Base-by-base conservation (phyloP, 2,888 invertebrate genomes). In the Thecocarcelia acutangulata region DNA sequence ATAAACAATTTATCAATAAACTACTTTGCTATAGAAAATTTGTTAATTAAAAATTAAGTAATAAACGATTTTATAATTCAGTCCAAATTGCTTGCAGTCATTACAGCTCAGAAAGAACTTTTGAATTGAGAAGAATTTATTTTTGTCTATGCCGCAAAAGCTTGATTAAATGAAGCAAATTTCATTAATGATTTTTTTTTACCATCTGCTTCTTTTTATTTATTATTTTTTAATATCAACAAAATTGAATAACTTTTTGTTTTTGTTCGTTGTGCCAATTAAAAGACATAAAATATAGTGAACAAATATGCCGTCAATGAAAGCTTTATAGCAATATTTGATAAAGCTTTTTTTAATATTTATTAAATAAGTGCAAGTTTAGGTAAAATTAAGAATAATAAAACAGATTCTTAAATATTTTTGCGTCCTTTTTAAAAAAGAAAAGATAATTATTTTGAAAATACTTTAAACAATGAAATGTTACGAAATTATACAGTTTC, bases 271-370 rank as follows among this genome's bases (percentile, higher is more conserved):
- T 77, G 61, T 69, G 69, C 63, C 76, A 76, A 56, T 56, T 58
- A 69, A 52, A 33, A 19, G 28, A n/a, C 24, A 40, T 44, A 6
- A 19, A 48, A 28, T 15, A 42, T 56, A 50, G 40, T 40, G 33
- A 75, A 52, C 15, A 61, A 58, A 72, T 66, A 78, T 79, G 78
- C 78, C 78, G 78, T 79, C 78, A 73, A 79, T 33, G 52, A 69
- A 54, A 76, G 78, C 59, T 79, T 73, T 78, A 59, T 58, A 50
- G 63, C 52, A 44, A 76, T 58, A 28, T 28, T 59, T 37, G 54
- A 68, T 68, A 69, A 76, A 56, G 69, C 69, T 69, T 76, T 69
- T 76, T 76, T 76, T 69, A 76, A 68, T 52, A 61, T 68, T 59
- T 54, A 76, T 59, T 68, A 3, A 33, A 42, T 75, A 75, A 72